Base-by-base conservation (phyloP, 2,113 vertebrate genomes). In the Trogon melanurus region DNA sequence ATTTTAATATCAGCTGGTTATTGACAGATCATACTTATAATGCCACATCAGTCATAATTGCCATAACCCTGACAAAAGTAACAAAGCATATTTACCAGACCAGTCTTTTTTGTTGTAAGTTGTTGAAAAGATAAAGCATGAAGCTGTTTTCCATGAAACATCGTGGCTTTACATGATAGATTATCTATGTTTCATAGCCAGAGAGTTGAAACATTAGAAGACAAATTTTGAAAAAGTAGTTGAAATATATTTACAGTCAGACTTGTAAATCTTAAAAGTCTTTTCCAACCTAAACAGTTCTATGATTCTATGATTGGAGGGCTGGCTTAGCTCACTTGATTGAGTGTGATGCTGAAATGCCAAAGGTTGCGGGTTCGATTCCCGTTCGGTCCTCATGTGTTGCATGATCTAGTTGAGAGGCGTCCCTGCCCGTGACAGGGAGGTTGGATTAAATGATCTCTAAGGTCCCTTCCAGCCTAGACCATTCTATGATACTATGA, bases 91-190 rank as follows among this genome's bases (percentile, higher is more conserved):
- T 38, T 47, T 36, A 57, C 3, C 51, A 93, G 51, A 36, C 4
- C 72, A 65, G 27, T 13, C 11, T 85, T 64, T 94, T 56, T 53
- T 90, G 7, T 36, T 83, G 27, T 38, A 69, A 79, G 45, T 26
- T 53, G 16, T 83, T 78, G 67, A 7, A 7, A 88, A 62, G 44
- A 29, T 69, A 71, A 91, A 78, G 16, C 4, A 2, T 75, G 56
- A 60, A 86, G 30, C 66, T 64, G 73, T 73, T 93, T 97, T 67
- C 57, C 67, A 11, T 27, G 17, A 85, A 94, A 91, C 10, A 47
- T 25, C 6, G 53, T 34, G 53, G 23, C 1, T 65, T 57, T 91
- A 48, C 82, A 20, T 56, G 38, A 61, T 4, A 81, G 29, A 61
- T 72, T 53, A 51, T 22, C 25, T 47, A 2, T 4, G 1, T 41